These are phyloP conservation scores for Stenopsyche tienmushanensis DNA, from an alignment of 1,140 invertebrate species.

Conservation along the genomic window DNA sequence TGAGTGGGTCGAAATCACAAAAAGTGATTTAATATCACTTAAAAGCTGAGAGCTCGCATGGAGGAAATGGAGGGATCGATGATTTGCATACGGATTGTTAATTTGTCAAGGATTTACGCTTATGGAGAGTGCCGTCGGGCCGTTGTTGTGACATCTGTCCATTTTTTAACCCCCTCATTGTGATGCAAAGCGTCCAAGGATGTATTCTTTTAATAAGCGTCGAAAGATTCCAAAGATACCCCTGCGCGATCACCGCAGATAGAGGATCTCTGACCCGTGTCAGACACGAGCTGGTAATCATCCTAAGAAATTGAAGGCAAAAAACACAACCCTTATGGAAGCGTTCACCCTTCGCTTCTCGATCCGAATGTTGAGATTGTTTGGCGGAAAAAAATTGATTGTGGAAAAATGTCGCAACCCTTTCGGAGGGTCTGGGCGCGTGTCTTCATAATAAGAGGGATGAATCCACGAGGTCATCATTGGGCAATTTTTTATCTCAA, in stretches of 20 bases:
- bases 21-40: too few relatives aligned
- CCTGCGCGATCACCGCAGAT: too few relatives aligned
- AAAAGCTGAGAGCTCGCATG: not conserved
- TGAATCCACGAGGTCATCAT: not conserved
- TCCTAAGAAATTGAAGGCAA: not conserved
- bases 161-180: too few relatives aligned
- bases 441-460: not conserved
- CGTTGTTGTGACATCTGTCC: conserved; percentile 21
- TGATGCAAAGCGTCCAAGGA: too few relatives aligned
- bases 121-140: not conserved
- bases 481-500: not conserved
- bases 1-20: too few relatives aligned
- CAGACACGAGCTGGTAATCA: conserved; percentile 17
- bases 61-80: conserved; percentile 1
- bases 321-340: not conserved
- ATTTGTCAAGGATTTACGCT: conserved; percentile 6
- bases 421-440: not conserved
- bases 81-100: conserved; percentile 34
- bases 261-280: conserved; percentile 35
- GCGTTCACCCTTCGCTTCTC: not conserved
- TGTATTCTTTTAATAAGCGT: too few relatives aligned
- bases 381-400: not conserved
- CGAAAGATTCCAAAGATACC: too few relatives aligned
- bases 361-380: not conserved
- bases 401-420: not conserved